A percentile compares a stretch with the other conserved stretches of the same genome.
These are phyloP conservation scores for Drosophila neutralis DNA, from an alignment of 2,888 invertebrate species.

Conservation along the genomic window DNA sequence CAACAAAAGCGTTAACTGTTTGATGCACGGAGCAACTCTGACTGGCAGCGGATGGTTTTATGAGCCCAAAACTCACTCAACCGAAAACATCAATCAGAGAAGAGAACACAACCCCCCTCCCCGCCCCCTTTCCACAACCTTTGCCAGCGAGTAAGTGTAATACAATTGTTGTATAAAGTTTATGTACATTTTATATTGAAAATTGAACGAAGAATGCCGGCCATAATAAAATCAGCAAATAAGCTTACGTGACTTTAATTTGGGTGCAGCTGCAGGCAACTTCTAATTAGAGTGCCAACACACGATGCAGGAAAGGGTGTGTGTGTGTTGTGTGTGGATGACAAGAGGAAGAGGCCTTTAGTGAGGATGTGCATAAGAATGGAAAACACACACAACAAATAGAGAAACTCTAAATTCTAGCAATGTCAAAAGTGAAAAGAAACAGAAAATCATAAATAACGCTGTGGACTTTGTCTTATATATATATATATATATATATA, in stretches of 20 bases:
- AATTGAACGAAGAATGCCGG: conserved; percentile 45
- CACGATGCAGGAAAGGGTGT: conserved; percentile 44
- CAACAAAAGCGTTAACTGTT: conserved; percentile 25
- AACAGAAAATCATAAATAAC: neutral
- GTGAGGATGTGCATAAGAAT: conserved; percentile 26
- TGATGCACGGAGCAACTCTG: conserved; percentile 20
- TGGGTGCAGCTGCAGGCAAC: conserved; percentile 68
- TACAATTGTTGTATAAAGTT: conserved; percentile 26
- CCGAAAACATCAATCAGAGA: conserved; percentile 54
- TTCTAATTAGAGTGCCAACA: conserved; percentile 71
- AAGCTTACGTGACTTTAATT: conserved; percentile 73
- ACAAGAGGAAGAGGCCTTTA: conserved; percentile 8
- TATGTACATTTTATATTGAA: conserved; percentile 49
- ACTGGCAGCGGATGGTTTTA: conserved; percentile 15
- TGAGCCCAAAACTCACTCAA: conserved; percentile 42
- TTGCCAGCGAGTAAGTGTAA: conserved; percentile 46
- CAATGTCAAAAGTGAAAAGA: neutral
- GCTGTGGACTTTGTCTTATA: neutral
- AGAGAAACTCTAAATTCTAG: neutral
- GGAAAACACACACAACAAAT: conserved; percentile 16
- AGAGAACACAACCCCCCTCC: neutral
- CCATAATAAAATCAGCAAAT: conserved; percentile 73
- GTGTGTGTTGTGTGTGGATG: conserved; percentile 40
- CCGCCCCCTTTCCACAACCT: neutral
- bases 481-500: conserved; percentile 3